Evolutionary conservation across 2,888 invertebrate genomes (phyloP).

Genomic region (Spatulosminthurus flaviceps): DNA sequence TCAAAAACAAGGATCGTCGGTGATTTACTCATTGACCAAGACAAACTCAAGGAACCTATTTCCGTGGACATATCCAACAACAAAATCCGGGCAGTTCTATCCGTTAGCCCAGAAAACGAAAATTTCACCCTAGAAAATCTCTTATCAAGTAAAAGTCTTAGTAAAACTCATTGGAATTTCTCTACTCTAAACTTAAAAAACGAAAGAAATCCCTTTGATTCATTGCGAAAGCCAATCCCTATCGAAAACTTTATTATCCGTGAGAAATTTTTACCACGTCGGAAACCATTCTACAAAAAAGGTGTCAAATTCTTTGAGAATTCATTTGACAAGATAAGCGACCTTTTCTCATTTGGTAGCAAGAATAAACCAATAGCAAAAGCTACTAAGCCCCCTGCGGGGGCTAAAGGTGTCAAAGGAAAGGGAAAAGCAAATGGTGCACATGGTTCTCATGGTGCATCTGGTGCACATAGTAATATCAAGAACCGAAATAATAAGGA

Average conservation of each 20-base stretch:
- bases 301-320: not conserved
- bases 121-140: not conserved
- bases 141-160: not conserved
- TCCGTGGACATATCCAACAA: slow-evolving; percentile 41
- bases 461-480: too few species aligned
- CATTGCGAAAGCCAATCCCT: slow-evolving; percentile 5
- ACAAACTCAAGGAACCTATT: slow-evolving; percentile 38
- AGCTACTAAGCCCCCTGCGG: not conserved
- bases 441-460: too few species aligned
- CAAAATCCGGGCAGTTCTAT: slow-evolving; percentile 30
- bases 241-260: slow-evolving; percentile 32
- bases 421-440: too few species aligned
- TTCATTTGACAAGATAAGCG: not conserved
- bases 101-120: slow-evolving; percentile 1
- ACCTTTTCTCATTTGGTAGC: slow-evolving; percentile 11
- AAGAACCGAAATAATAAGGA: too few species aligned
- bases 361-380: not conserved
- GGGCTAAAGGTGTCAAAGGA: too few species aligned
- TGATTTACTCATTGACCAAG: slow-evolving; percentile 28
- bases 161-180: not conserved
- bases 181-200: not conserved
- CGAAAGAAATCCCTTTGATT: not conserved
- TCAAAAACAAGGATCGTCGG: slow-evolving; percentile 33
- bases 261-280: slow-evolving; percentile 51
- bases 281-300: too few species aligned